Conservation (phyloP, 2,113 vertebrate genomes). For the Acinonyx jubatus region DNA sequence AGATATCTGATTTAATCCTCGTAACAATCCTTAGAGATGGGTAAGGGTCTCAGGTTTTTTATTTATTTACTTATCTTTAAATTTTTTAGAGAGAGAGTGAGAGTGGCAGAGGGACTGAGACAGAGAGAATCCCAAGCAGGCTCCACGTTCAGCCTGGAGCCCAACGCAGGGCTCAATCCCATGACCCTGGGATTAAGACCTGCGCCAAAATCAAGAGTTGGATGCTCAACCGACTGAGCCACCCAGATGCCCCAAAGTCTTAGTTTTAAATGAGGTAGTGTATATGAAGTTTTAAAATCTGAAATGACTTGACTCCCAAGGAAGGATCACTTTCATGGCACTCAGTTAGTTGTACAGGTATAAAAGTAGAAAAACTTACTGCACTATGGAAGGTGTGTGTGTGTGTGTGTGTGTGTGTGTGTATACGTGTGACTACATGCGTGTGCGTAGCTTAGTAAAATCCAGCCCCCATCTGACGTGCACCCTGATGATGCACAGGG, state of each 20-base stretch:
- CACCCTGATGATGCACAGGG: neutral
- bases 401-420: no score
- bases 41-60: neutral
- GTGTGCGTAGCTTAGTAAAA: neutral
- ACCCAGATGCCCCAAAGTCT: no score
- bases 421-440: fast-evolving
- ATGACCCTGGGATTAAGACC: no score
- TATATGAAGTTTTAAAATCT: neutral
- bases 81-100: no score
- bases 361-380: neutral
- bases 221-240: no score
- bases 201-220: no score
- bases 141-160: no score
- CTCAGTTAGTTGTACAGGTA: neutral
- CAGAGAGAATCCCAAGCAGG: no score
- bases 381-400: neutral
- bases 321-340: neutral
- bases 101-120: no score
- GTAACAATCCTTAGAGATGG: neutral
- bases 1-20: neutral
- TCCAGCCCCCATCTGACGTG: neutral
- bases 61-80: no score
- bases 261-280: neutral
- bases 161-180: no score
- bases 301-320: neutral